Evolutionary conservation across 30 jellyfish, hydroid and myxozoan species (phyloP), one percentile per base, ranked within the genome.

Genomic region (Hydractinia symbiolongicarpus): DNA sequence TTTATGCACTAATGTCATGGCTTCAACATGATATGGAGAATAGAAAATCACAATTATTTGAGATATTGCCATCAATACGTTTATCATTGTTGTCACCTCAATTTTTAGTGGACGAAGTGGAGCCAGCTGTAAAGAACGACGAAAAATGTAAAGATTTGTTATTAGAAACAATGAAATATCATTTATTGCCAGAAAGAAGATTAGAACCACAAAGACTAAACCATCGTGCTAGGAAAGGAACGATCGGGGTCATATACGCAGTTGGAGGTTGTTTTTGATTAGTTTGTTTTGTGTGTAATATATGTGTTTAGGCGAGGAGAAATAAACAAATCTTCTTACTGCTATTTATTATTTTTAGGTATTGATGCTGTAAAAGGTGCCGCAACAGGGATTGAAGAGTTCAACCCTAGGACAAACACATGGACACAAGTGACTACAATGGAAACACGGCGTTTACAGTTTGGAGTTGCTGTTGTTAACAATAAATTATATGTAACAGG

Each of bases 301-400:
- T 30, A 2, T 30, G 44, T 30, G 44, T 30, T 30, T 30, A 0
- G 44, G 44, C 44, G 44, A 30, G 44, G 44, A 30, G 44, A 30
- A 30, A 30, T 30, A 30, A 30, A 30, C 1, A 30, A 30, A 30
- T 30, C 44, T 30, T 30, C 44, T 30, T 30, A 30, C 44, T 30
- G 44, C 2, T 30, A 30, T 30, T 30, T 30, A 30, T 30, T 30
- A 53, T 11, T 61, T 56, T 13, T 55, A 90, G 97, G 97, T 15
- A 90, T 90, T 89, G 97, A 90, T 76, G 91, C 90, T 4, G 87
- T 86, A 20, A 90, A 90, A 77, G 97, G 96, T 6, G 97, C 97
- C 6, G 90, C 96, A 4, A 50, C 90, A 10, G 83, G 96, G 30
- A 83, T 90, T 82, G 97, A 90, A 66, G 97, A 90, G 66, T 90